Evolutionary conservation across 1,140 invertebrate genomes (phyloP).

Genomic region (Subanguina moxae): DNA sequence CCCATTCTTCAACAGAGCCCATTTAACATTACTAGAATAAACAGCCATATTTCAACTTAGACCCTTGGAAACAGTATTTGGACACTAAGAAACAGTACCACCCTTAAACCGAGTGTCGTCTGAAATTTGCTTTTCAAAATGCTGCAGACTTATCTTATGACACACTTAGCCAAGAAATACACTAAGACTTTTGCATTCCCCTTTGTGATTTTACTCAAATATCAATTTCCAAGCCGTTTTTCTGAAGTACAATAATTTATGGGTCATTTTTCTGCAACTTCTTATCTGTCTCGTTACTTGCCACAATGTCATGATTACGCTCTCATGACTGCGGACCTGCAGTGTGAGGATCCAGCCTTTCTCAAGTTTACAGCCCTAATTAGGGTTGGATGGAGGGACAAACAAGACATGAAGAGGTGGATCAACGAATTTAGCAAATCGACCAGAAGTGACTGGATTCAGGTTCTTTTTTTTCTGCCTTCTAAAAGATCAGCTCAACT

Average conservation of each 20-base stretch:
- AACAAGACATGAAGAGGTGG: neutral
- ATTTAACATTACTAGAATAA: no score
- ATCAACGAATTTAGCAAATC: conserved; percentile 1
- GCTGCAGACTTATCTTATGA: neutral
- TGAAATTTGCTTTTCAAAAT: neutral
- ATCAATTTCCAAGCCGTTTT: neutral
- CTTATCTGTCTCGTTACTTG: neutral
- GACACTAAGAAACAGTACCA: no score
- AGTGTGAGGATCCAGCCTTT: conserved; percentile 1
- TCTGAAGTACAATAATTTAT: neutral
- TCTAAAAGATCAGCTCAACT: no score
- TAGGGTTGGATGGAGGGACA: conserved; percentile 1
- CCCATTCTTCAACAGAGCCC: no score
- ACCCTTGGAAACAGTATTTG: no score
- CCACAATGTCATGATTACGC: neutral
- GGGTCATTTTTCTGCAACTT: neutral
- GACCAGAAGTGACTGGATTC: conserved; percentile 2
- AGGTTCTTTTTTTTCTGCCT: neutral
- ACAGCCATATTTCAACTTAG: no score
- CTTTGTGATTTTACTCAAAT: neutral
- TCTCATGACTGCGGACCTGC: neutral
- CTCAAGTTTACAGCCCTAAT: conserved; percentile 1
- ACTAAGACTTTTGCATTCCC: neutral
- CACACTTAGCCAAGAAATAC: neutral
- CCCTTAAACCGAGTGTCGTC: no score